Conservation (phyloP, 2,113 vertebrate genomes). For the Triplophysa dalaica region DNA sequence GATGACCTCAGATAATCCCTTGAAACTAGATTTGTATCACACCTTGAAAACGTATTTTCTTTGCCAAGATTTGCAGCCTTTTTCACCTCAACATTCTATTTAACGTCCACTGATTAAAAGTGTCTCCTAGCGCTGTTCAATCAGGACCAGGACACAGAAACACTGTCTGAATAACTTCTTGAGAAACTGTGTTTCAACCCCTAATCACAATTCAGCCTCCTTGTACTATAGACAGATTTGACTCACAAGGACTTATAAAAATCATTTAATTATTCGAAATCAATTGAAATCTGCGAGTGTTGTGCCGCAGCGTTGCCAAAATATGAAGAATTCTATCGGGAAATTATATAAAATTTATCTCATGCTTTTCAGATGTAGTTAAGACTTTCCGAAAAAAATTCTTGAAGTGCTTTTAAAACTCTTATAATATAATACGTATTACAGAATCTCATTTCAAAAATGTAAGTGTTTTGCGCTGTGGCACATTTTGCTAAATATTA, state of each 20-base stretch:
- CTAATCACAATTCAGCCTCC: background rate
- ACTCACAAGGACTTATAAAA: background rate
- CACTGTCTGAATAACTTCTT: background rate
- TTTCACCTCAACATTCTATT: background rate
- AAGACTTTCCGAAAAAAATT: no score
- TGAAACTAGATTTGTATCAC: background rate
- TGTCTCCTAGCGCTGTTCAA: no score
- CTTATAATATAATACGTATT: no score
- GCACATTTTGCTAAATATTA: no score
- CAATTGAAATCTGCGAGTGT: background rate
- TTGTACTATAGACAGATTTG: background rate
- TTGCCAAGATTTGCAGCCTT: background rate
- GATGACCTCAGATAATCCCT: constrained; percentile 3
- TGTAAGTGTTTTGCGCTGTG: no score
- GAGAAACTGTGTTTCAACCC: background rate
- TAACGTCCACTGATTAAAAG: no score
- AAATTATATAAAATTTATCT: background rate
- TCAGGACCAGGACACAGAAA: background rate
- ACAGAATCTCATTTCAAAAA: no score
- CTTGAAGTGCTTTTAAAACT: no score
- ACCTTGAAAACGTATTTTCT: background rate
- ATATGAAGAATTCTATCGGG: background rate
- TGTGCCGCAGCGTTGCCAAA: background rate
- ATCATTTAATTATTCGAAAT: background rate
- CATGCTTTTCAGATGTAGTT: background rate